A percentile compares a stretch with the other conserved stretches of the same genome.
These are phyloP conservation scores for Erythrolamprus reginae DNA, from an alignment of 2,113 vertebrate species.

Conservation along the genomic window DNA sequence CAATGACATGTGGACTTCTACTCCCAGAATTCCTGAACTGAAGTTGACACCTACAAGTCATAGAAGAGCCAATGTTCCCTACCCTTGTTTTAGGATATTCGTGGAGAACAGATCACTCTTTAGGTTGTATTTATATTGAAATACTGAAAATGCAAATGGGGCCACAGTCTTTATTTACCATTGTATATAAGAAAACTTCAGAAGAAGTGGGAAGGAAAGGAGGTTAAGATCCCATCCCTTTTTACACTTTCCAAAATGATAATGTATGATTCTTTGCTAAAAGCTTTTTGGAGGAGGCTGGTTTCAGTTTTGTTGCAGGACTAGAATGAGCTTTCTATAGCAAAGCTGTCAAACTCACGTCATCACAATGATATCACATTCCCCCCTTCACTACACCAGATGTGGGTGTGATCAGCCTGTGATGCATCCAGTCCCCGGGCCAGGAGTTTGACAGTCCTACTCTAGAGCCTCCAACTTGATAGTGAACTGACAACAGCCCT, in stretches of 20 bases:
- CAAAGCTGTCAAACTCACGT: too few species aligned
- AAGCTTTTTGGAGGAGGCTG: not conserved
- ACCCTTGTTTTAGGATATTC: not conserved
- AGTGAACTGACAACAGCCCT: not conserved
- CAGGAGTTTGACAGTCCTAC: too few species aligned
- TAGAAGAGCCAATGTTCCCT: too few species aligned
- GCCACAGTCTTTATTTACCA: not conserved
- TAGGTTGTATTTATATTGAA: too few species aligned
- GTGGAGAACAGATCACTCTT: not conserved
- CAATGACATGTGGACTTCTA: too few species aligned
- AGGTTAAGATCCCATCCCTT: not conserved
- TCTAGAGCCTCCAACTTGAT: not conserved
- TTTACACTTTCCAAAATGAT: not conserved
- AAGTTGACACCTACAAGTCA: too few species aligned
- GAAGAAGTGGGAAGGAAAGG: not conserved
- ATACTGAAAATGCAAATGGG: not conserved
- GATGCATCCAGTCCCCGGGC: too few species aligned
- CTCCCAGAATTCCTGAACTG: too few species aligned
- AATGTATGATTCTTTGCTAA: not conserved
- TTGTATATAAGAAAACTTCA: not conserved
- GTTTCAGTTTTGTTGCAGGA: not conserved
- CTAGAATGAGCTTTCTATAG: too few species aligned
- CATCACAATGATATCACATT: too few species aligned
- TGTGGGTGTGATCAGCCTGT: too few species aligned
- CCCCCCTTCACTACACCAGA: too few species aligned